Evolutionary conservation across 2,888 invertebrate genomes (phyloP).

Genomic region (Steromphala cineraria): DNA sequence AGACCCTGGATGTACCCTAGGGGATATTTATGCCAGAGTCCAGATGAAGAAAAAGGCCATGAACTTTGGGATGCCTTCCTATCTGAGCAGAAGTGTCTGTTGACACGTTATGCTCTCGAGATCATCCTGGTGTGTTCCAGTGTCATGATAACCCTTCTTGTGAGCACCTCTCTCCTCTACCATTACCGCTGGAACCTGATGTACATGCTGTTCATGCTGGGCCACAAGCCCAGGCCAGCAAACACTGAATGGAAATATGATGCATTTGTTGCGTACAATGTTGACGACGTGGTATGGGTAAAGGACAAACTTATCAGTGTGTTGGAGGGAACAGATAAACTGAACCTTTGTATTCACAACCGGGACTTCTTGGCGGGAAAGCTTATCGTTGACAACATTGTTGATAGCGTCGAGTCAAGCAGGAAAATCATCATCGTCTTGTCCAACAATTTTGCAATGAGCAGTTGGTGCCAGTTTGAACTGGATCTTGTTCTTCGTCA

Average conservation of each 20-base stretch:
- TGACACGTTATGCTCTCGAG: slow-evolving; percentile 15
- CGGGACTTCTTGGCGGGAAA: slow-evolving; percentile 85
- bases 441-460: slow-evolving; percentile 81
- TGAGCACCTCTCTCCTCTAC: slow-evolving; percentile 69
- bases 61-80: neutral
- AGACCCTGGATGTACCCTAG: slow-evolving; percentile 22
- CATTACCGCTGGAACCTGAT: slow-evolving; percentile 78
- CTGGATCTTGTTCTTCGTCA: slow-evolving; percentile 83
- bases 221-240: neutral
- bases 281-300: slow-evolving; percentile 82
- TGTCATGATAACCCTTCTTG: slow-evolving; percentile 19
- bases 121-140: slow-evolving; percentile 18
- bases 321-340: slow-evolving; percentile 78
- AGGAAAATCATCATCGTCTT: slow-evolving; percentile 81
- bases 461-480: slow-evolving; percentile 86
- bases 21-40: too few relatives aligned
- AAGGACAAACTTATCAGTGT: slow-evolving; percentile 81
- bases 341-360: slow-evolving; percentile 81
- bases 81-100: slow-evolving; percentile 26
- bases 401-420: slow-evolving; percentile 83
- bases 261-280: slow-evolving; percentile 83
- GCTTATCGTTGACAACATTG: slow-evolving; percentile 83
- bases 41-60: neutral
- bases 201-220: slow-evolving; percentile 77
- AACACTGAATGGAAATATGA: slow-evolving; percentile 77